Evolutionary conservation across 2,888 invertebrate species (phyloP), one percentile per base, ranked within the genome.

Genomic region (Caenorhabditis japonica): DNA sequence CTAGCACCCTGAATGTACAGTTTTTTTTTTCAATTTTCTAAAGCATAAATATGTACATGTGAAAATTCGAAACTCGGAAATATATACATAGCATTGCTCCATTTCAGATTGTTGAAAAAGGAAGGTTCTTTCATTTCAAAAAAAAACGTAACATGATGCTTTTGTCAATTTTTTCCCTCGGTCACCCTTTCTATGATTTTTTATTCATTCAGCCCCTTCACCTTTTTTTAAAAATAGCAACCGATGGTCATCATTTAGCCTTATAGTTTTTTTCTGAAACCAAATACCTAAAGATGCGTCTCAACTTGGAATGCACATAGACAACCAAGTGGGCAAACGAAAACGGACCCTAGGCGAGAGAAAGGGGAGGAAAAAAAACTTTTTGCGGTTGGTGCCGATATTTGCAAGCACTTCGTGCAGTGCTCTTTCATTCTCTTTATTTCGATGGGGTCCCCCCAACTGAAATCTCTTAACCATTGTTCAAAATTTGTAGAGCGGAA

Each of bases 401-500:
- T 59, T 58, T 68, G 68, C 58, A 68, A 59, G 59, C 52, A 68
- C 58, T 59, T 59, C 68, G 68, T 59, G 47, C 47, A 39, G 60
- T 44, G 55, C 69, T 60, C 56, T 70, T 55, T 61, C 69, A 70
- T 70, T 70, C 69, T 55, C 60, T 55, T 70, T 70, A 60, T 70
- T 70, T 61, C 60, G 55, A 61, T 60, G 69, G 69, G 23, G 46
- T 10, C 21, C 46, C 46, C 25, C 55, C 60, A 70, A 55, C 69
- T 55, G 69, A 60, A 55, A 68, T 59, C 68, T 72, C 56, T 73
- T 73, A 56, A 61, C 68, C 62, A 74, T 74, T 74, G 74, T 74
- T 74, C 58, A 43, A 61, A 74, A 74, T 62, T 68, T 69, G 61
- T 69, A 68, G 74, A 74, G 74, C 74, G 74, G 68, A 74, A 74